Evolutionary conservation across 2,888 invertebrate species (phyloP), one percentile per base, ranked within the genome.

Genomic region (Sphaerophoria rueppellii): DNA sequence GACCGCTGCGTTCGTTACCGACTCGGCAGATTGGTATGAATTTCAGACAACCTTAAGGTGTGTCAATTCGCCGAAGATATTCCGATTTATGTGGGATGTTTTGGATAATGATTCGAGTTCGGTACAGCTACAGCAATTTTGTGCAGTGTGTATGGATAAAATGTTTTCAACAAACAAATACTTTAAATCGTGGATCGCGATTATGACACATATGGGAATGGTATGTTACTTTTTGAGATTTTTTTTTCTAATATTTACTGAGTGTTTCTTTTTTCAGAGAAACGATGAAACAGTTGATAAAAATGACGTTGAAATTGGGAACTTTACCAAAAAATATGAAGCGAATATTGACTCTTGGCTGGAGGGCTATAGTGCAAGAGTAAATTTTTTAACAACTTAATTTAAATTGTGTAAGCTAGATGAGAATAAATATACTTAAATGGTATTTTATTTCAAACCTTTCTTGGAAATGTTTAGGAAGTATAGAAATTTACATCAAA

Each of bases 251-350:
- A 24, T 24, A 24, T 24, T 24, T 24, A 24, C 2, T 24, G 24
- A 24, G 24, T 24, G 4, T 43, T 43, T 4, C 12, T 4, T 43
- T 4, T 43, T 43, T 9, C 43, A 43, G 43, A 4, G 2, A 9
- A 7, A 4, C 9, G 43, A 43, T 0, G 40, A 40, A 9, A 40
- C 6, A 9, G 40, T 7, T 40, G 40, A 43, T 43, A 12, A 43
- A 43, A 43, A 24, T 24, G 24, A 9, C 43, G 9, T 4, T 43
- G 12, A 43, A 9, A 9, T 24, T 11, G 11, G 32, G 5, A 11
- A 9, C 16, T 60, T 60, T 60, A 43, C 6, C 24, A 43, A 12
- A 2, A 43, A 60, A 60, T 60, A 60, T 43, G 60, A 43, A 6
- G 43, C 0, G 0, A 60, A 43, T 24, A 60, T 60, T 60, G 6